Base-by-base conservation (phyloP, 2,888 invertebrate species). In the Pollenia amentaria region DNA sequence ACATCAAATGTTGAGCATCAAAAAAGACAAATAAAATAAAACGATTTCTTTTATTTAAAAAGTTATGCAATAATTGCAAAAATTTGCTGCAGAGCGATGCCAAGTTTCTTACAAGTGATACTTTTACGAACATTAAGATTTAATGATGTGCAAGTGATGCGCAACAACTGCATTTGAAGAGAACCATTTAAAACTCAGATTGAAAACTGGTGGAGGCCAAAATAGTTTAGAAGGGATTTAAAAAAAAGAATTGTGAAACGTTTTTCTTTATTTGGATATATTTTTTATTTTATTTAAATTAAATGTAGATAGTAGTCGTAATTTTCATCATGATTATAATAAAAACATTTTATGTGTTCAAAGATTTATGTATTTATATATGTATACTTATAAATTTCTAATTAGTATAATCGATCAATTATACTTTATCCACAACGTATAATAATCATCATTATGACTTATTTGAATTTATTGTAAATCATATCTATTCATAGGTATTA, bases 401-500 rank as follows among this genome's bases (percentile, higher is more conserved):
- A 70, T 62, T 57, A 70, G 62, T 38, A 70, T 53, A 62, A 62
- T 64, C 3, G 21, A 76, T 72, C 48, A 79, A 80, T 83, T 83
- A 76, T 79, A 64, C 51, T 87, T 87, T 64, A 81, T 65, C 72
- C 75, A 79, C 72, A 79, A 57, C 18, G 16, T 53, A 55, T 76
- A 42, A 55, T 76, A 76, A 76, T 65, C n/a, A 75, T 75, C 57
- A 62, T 76, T 51, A 55, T 42, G 46, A 64, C 42, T 65, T 57
- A 48, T 55, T 78, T 72, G 46, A 72, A 57, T 70, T 85, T 77
- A 62, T 81, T 73, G 51, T 85, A 81, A 84, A 85, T 77, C 81
- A 81, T 81, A 81, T 76, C 81, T 85, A 85, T 57, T 70, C 21
- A 65, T 69, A 57, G 67, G 12, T 57, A 48, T 69, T 46, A 57